Evolutionary conservation across 92 coral and sea anemone genomes (phyloP), one percentile per base, ranked within the genome.

Genomic region (Isaurus tuberculatus): DNA sequence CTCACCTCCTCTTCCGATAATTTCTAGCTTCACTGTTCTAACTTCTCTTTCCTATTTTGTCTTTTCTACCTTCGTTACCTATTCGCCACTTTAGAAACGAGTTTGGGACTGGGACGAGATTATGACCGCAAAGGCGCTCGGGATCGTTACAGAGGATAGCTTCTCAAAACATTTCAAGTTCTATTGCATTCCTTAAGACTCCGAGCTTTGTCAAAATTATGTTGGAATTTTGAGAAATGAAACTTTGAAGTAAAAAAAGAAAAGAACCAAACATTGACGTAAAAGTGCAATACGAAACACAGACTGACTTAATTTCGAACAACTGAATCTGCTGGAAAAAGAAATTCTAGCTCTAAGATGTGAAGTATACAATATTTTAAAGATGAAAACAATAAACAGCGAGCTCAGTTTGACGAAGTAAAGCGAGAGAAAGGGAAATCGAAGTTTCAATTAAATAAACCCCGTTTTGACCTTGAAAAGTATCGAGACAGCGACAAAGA

Each of bases 351-450:
- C 71, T 29, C 42, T 65, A 65, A 65, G 8, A 65, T 37, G 71
- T 65, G 71, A 65, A 65, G 71, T 65, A n/a, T n/a, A 65, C 71
- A 65, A 65, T 36, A 65, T 65, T 65, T 36, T 26, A 65, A 37
- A 65, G 73, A 69, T 69, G 73, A 69, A 69, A 69, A 69, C 73
- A 69, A 69, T 69, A 69, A 69, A 69, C 16, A 34, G 73, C 73
- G 73, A 69, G 73, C 73, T 69, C 73, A 69, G 73, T 69, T 69
- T 69, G 73, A 33, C 73, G 73, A 69, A 69, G 73, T 69, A 69
- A 69, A 69, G 73, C 73, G 73, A 69, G 49, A 69, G 73, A 69
- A 69, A 69, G 73, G 73, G 73, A 69, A 69, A 63, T 63, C 26
- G 26, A 33, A 63, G 68, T 63, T 63, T 63, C 68, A 63, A 63